Base-by-base conservation (phyloP, 53 echinoderm and acorn worm genomes). In the Paracentrotus lividus region DNA sequence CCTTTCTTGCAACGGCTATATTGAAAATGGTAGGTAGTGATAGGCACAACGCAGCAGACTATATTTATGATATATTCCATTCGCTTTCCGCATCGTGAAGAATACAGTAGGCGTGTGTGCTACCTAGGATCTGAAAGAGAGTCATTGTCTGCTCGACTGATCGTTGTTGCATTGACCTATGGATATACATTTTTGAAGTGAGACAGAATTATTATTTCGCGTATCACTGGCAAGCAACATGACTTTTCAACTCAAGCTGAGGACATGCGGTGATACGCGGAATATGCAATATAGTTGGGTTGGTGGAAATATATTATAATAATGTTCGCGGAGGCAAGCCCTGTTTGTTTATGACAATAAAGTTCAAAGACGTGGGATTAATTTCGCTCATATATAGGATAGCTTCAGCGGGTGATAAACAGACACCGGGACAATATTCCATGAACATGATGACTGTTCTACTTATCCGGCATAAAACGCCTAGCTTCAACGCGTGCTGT, bases 401-500 rank as follows among this genome's bases (percentile, higher is more conserved):
- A 49, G 29, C 49, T 49, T 1, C 51, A 31, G 51, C 6, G 6
- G 7, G 51, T 32, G 5, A n/a, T 49, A 29, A 16, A 85, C 85
- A 84, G 8, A 36, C 16, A 51, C 7, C 51, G 12, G 6, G 4
- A 65, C 42, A 29, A 96, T 52, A 96, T 97, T 94, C 95, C 97
- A 91, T 95, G 59, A 97, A 97, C n/a, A n/a, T n/a, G n/a, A n/a
- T n/a, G n/a, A 95, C 94, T 98, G 18, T 84, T 98, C 49, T 90
- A 92, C 45, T 98, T 97, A 72, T 98, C 98, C 24, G 94, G 95
- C 24, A 97, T 98, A 32, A n/a, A n/a, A 98, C 97, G 65, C 86
- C 97, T 40, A 88, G 95, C 57, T 98, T 97, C 76, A 98, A 97
- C 89, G 98, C n/a, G 97, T n/a, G 97, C 94, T 16, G 98, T 97